Conservation (phyloP, 2,113 vertebrate genomes). For the Ornithorhynchus anatinus region DNA sequence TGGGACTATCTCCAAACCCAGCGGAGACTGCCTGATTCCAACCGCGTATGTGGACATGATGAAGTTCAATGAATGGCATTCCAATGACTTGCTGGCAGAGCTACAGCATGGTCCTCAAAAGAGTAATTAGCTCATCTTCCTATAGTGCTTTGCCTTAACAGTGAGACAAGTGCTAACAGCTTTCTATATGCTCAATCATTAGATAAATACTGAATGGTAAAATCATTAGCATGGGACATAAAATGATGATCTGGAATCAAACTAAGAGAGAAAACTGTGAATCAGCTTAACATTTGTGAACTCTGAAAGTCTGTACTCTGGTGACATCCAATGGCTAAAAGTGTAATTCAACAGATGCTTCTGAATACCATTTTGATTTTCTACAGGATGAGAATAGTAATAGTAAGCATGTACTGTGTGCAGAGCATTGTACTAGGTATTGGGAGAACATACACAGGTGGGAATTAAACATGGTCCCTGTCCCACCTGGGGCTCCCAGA, state of each 20-base stretch:
- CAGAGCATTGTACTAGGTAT: too few species aligned
- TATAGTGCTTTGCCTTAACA: neutral
- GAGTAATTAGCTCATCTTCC: neutral
- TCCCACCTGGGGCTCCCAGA: too few species aligned
- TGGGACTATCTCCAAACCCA: too few species aligned
- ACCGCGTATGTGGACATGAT: too few species aligned
- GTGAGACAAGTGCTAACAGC: neutral
- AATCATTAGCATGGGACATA: neutral
- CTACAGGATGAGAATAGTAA: neutral
- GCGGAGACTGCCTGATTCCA: too few species aligned
- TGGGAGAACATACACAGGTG: too few species aligned
- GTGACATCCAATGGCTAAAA: constrained; percentile 46
- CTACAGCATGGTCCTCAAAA: neutral
- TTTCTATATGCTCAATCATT: neutral
- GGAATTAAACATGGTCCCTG: too few species aligned
- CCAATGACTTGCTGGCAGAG: neutral
- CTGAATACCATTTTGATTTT: neutral
- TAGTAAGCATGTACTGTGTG: too few species aligned
- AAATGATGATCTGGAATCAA: constrained; percentile 8
- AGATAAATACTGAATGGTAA: neutral
- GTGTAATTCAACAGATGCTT: neutral
- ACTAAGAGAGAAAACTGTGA: constrained; percentile 14
- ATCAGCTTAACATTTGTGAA: neutral
- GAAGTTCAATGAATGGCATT: neutral
- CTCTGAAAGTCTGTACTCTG: constrained; percentile 41